phyloP scores from a whole-genome alignment of 2,888 invertebrate species.

The Lasioglossum leucozonium region DNA sequence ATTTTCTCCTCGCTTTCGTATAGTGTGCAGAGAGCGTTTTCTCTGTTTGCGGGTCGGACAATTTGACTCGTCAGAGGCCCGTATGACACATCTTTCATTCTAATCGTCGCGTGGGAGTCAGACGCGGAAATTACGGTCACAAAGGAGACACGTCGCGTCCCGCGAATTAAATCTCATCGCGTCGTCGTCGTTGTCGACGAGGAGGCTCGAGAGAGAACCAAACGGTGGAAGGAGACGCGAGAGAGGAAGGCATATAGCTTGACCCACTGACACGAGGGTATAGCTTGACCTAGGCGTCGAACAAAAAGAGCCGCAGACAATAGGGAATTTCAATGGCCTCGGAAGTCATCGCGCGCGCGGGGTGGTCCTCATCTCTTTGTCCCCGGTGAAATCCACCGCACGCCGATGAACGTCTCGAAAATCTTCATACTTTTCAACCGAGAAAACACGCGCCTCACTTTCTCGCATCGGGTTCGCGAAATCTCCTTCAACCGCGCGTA shows the following conservation, averaged over 20 bases:
- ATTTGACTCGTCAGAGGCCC: not conserved
- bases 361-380: not conserved
- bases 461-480: not conserved
- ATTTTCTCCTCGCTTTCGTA: not conserved
- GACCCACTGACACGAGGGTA: constrained; percentile 46
- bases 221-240: constrained; percentile 5
- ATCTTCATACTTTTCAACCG: not conserved
- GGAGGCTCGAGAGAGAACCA: not conserved
- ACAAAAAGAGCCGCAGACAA: constrained; percentile 42
- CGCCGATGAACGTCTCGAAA: not conserved
- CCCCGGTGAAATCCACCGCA: constrained; percentile 13
- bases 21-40: not conserved
- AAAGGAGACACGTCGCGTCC: constrained; percentile 26
- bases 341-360: not conserved
- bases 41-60: not conserved
- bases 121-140: constrained; percentile 40
- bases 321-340: constrained; percentile 43
- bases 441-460: not conserved
- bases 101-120: constrained; percentile 59
- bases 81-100: constrained; percentile 20
- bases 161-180: constrained; percentile 56
- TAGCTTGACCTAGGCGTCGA: constrained; percentile 20
- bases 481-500: not conserved
- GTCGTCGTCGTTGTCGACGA: constrained; percentile 4
- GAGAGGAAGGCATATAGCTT: constrained; percentile 18